Base-by-base conservation (phyloP, 2,888 invertebrate genomes). In the Polydrusus tereticollis region DNA sequence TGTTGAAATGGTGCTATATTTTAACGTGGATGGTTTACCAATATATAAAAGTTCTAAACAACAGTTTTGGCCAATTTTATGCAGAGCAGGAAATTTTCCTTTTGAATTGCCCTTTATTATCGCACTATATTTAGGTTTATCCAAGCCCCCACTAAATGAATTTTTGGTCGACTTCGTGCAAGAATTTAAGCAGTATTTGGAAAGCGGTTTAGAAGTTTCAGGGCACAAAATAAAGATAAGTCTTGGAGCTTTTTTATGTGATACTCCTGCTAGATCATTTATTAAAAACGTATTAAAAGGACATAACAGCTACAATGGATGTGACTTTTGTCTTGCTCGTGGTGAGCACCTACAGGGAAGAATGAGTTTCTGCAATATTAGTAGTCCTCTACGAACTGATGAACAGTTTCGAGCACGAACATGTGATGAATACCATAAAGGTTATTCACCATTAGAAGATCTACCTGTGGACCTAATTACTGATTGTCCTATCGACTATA, bases 261-360 rank as follows among this genome's bases (percentile, higher is more conserved):
- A 60, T 12, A 60, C 60, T n/a, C 60, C 60, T n/a, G 60, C 43
- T 23, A 20, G 60, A 12, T 12, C 43, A 6, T 72, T 65, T 58
- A 59, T 75, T 21, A 75, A 76, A 71, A 64, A 64, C 52, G 45
- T n/a, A n/a, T n/a, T 52, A 26, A 67, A 68, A 55, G 73, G 66
- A 12, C 76, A 78, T 69, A 78, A 77, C 65, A 67, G 68, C 8
- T 60, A 60, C 68, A 55, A 64, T 45, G 77, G 77, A 14, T 77
- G 78, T 72, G 76, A 78, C 67, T 77, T 74, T 69, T 79, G 78
- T 65, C 47, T 23, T 65, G 74, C 66, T 36, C 75, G 69, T 45
- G 77, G 77, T 18, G 50, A 58, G 26, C 73, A 76, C 67, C 65
- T 58, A 29, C 64, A 76, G 60, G 74, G 62, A 59, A 64, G 72